A percentile compares a stretch with the other conserved stretches of the same genome.
Evolutionary conservation across 1,140 invertebrate species (phyloP).

Genomic region (Vanessa tameamea): DNA sequence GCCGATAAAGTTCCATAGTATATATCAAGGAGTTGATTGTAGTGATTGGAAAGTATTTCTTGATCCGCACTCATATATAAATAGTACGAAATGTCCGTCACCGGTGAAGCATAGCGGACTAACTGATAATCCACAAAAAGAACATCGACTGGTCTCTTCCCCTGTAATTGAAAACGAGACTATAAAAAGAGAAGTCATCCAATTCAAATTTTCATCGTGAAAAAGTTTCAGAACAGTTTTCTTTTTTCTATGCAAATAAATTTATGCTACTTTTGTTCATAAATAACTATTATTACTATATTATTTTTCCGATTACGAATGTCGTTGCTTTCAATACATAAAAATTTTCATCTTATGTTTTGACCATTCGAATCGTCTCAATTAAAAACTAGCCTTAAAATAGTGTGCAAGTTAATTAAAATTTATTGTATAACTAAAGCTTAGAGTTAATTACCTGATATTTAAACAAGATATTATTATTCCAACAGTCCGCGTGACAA

Average conservation of each 20-base stretch:
- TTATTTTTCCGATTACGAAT: no score
- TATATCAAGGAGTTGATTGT: constrained; percentile 75
- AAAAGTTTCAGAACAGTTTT: background rate
- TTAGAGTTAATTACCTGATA: constrained; percentile 45
- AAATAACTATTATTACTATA: no score
- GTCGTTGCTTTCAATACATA: no score
- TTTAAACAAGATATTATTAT: constrained; percentile 62
- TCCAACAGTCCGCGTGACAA: constrained; percentile 69
- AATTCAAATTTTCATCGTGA: background rate
- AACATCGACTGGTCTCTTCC: constrained; percentile 61
- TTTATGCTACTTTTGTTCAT: no score
- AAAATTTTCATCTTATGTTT: no score
- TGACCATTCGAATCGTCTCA: no score
- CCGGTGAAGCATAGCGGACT: constrained; percentile 80
- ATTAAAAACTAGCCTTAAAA: no score
- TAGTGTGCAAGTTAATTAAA: no score
- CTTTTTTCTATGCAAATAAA: no score
- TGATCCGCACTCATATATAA: constrained; percentile 81
- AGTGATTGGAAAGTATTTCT: constrained; percentile 72
- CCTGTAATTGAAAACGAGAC: constrained; percentile 47
- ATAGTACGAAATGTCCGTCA: constrained; percentile 82
- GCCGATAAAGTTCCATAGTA: constrained; percentile 80
- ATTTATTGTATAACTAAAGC: no score
- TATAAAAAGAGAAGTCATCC: background rate
- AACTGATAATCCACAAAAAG: constrained; percentile 82